Percentiles rank a stretch among this genome's conserved stretches.
These are phyloP conservation scores for Hirudo medicinalis DNA, from an alignment of 1,140 invertebrate species.

Conservation along the genomic window DNA sequence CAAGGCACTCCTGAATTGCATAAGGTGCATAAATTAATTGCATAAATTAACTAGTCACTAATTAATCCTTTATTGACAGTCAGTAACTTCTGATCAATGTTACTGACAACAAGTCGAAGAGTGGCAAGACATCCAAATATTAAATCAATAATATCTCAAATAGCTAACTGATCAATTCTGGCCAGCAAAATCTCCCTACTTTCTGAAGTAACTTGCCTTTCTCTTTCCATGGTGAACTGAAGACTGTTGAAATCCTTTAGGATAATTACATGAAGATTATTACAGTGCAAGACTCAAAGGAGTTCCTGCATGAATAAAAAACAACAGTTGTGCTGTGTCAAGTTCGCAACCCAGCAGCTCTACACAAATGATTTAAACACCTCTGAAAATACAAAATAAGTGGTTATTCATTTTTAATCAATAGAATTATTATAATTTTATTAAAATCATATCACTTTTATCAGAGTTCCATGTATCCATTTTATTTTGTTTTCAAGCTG, in stretches of 20 bases:
- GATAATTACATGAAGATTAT: not conserved
- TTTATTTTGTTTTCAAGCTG: not conserved
- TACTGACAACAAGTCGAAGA: not conserved
- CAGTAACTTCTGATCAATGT: no score
- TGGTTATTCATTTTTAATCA: not conserved
- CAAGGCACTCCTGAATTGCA: no score
- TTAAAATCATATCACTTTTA: not conserved
- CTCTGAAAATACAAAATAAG: not conserved
- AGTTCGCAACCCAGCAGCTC: no score
- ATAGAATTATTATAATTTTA: not conserved
- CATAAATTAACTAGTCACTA: no score
- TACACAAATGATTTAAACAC: no score
- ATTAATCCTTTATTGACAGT: no score
- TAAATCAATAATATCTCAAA: not conserved
- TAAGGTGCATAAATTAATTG: no score
- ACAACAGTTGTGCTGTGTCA: no score
- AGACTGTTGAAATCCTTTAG: constrained; percentile 9
- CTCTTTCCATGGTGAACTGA: not conserved
- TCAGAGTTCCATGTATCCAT: not conserved
- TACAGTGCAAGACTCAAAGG: no score
- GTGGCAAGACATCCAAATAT: not conserved
- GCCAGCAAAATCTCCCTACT: not conserved
- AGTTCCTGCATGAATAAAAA: no score
- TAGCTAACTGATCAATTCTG: not conserved
- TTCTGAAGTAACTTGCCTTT: not conserved